phyloP scores from a whole-genome alignment of 2,797 vertebrate species.

The Hippoglossus hippoglossus region DNA sequence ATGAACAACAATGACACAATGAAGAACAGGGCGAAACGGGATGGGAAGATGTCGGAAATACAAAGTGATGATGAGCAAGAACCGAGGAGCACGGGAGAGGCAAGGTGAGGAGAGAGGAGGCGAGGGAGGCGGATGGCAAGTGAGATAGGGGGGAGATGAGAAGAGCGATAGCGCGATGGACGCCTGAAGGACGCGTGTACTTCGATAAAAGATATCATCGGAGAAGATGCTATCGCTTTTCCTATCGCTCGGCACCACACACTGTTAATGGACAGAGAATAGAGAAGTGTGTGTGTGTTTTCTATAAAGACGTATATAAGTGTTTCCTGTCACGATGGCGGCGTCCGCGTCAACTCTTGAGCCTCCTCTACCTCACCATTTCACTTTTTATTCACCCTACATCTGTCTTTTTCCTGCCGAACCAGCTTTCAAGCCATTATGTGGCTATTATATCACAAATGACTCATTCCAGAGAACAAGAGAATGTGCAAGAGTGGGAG shows the following conservation, averaged over 20 bases:
- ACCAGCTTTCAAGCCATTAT: conserved; percentile 72
- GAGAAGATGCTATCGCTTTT: conserved; percentile 80
- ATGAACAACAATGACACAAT: not conserved
- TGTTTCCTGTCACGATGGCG: conserved; percentile 22
- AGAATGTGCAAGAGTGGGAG: conserved; percentile 53
- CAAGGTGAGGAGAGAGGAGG: conserved; percentile 63
- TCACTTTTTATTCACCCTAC: conserved; percentile 55
- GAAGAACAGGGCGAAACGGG: not conserved
- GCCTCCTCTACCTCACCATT: conserved; percentile 44
- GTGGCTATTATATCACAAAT: conserved; percentile 79
- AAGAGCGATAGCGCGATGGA: conserved; percentile 74
- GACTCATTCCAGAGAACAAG: conserved; percentile 77
- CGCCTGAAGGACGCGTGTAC: conserved; percentile 85
- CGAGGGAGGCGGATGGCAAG: conserved; percentile 57
- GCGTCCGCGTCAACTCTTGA: conserved; percentile 22
- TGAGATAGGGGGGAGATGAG: conserved; percentile 78
- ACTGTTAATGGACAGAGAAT: conserved; percentile 83
- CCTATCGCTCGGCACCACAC: conserved; percentile 77
- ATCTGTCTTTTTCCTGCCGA: conserved; percentile 73
- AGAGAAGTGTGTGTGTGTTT: conserved; percentile 51
- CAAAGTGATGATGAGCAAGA: conserved; percentile 33
- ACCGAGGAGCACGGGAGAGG: conserved; percentile 31
- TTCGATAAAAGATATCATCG: conserved; percentile 86
- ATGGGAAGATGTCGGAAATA: not conserved
- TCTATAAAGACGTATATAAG: conserved; percentile 16